phyloP scores from a whole-genome alignment of 2,113 vertebrate species.

The Bufo bufo region DNA sequence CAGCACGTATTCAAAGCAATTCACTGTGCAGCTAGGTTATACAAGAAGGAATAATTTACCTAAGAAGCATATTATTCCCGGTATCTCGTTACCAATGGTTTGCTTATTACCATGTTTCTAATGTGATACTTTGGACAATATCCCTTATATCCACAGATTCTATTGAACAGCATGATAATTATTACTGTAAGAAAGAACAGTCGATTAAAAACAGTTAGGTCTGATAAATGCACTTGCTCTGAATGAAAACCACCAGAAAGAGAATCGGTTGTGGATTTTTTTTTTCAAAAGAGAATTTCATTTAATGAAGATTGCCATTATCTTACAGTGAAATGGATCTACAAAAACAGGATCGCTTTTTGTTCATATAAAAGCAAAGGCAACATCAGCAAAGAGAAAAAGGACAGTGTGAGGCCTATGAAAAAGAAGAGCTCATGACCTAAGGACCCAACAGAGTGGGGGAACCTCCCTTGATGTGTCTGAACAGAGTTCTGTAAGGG shows the following conservation, averaged over 20 bases:
- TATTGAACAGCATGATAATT: not conserved
- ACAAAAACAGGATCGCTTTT: not conserved
- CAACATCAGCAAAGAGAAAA: not conserved
- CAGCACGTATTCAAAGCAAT: not conserved
- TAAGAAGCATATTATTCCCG: slow-evolving; percentile 8
- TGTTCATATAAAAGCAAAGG: not conserved
- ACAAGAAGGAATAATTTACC: slow-evolving; percentile 13
- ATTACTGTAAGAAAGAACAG: not conserved
- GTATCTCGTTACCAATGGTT: not conserved
- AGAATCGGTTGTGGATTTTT: not conserved
- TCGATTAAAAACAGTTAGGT: not conserved
- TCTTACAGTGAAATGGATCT: not conserved
- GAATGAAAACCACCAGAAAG: not conserved
- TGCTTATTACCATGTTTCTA: not conserved
- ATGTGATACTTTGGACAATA: slow-evolving; percentile 17
- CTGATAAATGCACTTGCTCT: slow-evolving; percentile 19
- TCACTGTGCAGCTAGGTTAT: slow-evolving; percentile 17
- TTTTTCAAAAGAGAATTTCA: not conserved
- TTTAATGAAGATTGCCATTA: not conserved
- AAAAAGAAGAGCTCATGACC: no score
- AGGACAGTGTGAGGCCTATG: not conserved
- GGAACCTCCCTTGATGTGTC: no score
- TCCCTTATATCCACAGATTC: slow-evolving; percentile 9
- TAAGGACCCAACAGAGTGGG: no score
- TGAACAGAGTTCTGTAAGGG: no score